Percentiles rank a stretch among this genome's conserved stretches.
Evolutionary conservation across 35 echinoderm and acorn worm species (phyloP).

Genomic region (Holothuria glaberrima): DNA sequence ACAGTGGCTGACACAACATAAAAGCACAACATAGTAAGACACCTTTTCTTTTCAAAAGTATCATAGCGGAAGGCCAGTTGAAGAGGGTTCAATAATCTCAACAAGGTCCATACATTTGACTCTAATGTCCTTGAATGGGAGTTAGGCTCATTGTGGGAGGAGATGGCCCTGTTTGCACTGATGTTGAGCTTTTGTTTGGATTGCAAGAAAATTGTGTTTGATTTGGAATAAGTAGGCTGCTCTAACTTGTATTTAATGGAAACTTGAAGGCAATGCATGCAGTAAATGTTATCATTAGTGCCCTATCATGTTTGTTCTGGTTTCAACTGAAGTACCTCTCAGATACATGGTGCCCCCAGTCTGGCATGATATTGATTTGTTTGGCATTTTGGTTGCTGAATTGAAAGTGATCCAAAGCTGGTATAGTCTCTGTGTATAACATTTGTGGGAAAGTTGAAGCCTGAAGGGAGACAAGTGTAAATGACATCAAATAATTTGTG

Average conservation of each 20-base stretch:
- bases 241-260: background rate
- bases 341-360: too few relatives aligned
- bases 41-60: background rate
- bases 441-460: too few relatives aligned
- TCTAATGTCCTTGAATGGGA: background rate
- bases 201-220: background rate
- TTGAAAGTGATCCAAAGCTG: too few relatives aligned
- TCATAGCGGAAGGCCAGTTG: background rate
- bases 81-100: slow-evolving; percentile 3
- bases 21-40: background rate
- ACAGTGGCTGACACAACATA: background rate
- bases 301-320: background rate
- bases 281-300: background rate
- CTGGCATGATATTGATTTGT: too few relatives aligned
- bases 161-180: slow-evolving; percentile 11
- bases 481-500: too few relatives aligned
- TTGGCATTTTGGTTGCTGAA: too few relatives aligned
- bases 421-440: too few relatives aligned
- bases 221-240: background rate
- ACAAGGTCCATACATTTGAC: background rate
- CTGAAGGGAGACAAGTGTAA: too few relatives aligned
- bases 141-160: background rate
- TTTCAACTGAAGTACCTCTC: too few relatives aligned
- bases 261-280: background rate
- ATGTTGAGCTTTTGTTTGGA: slow-evolving; percentile 28